These are phyloP conservation scores for Lagria hirta DNA, from an alignment of 2,888 invertebrate genomes.

Conservation along the genomic window DNA sequence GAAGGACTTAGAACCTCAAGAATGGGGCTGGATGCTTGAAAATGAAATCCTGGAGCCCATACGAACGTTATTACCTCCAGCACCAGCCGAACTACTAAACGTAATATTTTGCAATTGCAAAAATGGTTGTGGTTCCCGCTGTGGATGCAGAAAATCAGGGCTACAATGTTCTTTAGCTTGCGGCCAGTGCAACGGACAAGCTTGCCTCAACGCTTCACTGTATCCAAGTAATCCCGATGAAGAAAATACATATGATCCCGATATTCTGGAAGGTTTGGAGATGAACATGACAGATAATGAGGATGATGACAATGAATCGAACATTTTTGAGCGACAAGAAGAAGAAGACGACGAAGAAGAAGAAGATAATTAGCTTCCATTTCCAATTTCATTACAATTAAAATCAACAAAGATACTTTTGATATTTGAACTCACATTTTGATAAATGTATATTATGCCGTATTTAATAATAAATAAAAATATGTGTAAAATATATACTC, in stretches of 20 bases:
- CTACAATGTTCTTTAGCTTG: constrained; percentile 38
- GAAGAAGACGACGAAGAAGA: no score
- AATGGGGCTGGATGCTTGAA: constrained; percentile 34
- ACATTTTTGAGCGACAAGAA: no score
- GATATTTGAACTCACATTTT: no score
- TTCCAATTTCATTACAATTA: no score
- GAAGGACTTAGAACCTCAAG: constrained; percentile 33
- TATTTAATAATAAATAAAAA: no score
- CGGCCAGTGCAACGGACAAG: constrained; percentile 16
- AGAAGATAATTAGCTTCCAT: no score
- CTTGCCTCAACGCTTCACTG: constrained; percentile 29
- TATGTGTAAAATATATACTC: no score
- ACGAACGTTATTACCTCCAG: constrained; percentile 39
- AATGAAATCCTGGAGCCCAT: constrained; percentile 43
- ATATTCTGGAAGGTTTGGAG: constrained; percentile 26
- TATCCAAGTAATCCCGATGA: constrained; percentile 14
- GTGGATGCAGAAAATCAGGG: constrained; percentile 35
- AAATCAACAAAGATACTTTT: no score
- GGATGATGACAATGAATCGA: no score
- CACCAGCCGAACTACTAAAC: constrained; percentile 36
- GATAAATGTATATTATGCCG: no score
- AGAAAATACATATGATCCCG: constrained; percentile 20
- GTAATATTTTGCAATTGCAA: constrained; percentile 37
- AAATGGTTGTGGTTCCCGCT: constrained; percentile 9
- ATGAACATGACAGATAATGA: no score